phyloP scores from a whole-genome alignment of 2,113 vertebrate genomes.

The Leptocoma aspasia region DNA sequence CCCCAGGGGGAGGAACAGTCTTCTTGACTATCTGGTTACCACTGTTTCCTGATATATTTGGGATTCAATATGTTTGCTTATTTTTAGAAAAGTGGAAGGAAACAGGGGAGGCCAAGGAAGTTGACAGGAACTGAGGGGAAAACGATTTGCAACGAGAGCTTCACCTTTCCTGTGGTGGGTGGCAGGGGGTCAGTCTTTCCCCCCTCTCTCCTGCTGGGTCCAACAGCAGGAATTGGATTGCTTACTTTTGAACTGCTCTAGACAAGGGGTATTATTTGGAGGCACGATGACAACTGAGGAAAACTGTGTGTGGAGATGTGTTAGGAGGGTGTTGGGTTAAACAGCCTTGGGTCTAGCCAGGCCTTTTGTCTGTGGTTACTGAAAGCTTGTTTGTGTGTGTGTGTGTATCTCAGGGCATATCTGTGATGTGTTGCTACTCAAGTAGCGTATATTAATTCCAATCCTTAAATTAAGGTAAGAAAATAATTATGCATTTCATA shows the following conservation, averaged over 20 bases:
- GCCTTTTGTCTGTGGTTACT: neutral
- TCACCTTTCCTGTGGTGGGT: neutral
- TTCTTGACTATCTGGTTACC: neutral
- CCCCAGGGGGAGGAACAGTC: neutral
- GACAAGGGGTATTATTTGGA: neutral
- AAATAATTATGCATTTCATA: neutral
- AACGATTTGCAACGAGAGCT: neutral
- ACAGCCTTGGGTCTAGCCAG: neutral
- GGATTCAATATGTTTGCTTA: neutral
- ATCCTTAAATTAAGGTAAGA: neutral
- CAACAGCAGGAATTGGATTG: neutral
- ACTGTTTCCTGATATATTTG: neutral
- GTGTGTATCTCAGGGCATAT: neutral
- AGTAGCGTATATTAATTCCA: neutral
- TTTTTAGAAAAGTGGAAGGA: neutral
- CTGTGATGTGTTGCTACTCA: neutral
- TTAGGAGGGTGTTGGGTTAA: neutral
- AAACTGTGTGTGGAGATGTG: neutral
- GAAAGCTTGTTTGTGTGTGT: neutral
- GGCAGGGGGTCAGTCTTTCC: neutral
- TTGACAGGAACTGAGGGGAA: neutral
- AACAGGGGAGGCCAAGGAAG: neutral
- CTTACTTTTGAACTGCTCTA: neutral
- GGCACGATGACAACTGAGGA: neutral
- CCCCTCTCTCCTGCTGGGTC: neutral